Base-by-base conservation (phyloP, 2,888 invertebrate species). In the Epistrophe eligans region DNA sequence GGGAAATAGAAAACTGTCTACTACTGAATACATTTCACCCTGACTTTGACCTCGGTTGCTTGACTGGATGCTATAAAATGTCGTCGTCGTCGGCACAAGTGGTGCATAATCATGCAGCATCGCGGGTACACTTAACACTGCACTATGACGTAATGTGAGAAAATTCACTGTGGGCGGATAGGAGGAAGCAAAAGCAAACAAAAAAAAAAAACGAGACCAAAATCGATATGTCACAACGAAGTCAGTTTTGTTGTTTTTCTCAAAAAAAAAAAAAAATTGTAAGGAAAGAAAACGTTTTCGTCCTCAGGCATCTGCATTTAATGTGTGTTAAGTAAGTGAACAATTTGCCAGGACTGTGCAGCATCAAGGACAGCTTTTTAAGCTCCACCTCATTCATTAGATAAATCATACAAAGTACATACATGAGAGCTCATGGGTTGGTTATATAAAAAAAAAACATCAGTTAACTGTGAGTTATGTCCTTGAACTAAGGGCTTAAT, bases 41-140 rank as follows among this genome's bases (percentile, higher is more conserved):
- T 87, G 87, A 87, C 87, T 83, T 87, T 87, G 87, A 87, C 87
- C 83, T 83, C 87, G 79, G 83, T 87, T 66, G 79, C 76, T 62
- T 74, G 79, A 66, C 62, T 70, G 83, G 74, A 79, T 76, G 76
- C 48, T 82, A 64, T 73, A 66, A 52, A 64, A 60, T 32, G 62
- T 71, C 62, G 66, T 43, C 17, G 66, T 35, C 38, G 70, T 73
- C 66, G 70, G 73, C 82, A 70, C 74, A 74, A 79, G 83, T 83
- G 79, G 60, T 76, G 83, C 83, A 83, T 83, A 76, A 79, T 79
- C 74, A 82, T 83, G 24, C 87, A 83, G 87, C 87, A 87, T 79
- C 83, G 79, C 83, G 66, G 71, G 57, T 50, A 66, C 71, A 70
- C 62, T 76, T 58, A 79, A 66, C 79, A 76, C 83, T 79, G 83